Conservation (phyloP, 1,140 invertebrate genomes). For the Papilio glaucus region DNA sequence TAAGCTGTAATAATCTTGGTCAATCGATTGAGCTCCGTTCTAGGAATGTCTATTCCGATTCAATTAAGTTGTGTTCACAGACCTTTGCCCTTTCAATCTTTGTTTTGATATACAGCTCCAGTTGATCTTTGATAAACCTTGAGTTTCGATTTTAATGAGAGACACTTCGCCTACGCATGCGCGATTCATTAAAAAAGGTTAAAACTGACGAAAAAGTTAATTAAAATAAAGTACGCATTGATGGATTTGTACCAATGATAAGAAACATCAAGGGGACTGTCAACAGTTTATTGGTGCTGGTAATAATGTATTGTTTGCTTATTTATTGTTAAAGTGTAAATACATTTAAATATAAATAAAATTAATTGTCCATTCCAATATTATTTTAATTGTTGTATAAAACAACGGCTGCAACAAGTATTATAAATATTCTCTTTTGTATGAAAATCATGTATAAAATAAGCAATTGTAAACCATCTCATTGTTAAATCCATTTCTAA, state of each 20-base stretch:
- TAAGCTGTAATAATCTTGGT: conserved; percentile 3
- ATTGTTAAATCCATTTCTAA: conserved; percentile 10
- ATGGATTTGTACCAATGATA: no score
- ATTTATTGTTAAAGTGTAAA: no score
- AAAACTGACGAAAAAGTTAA: no score
- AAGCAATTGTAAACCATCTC: conserved; percentile 2
- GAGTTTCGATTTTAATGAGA: not conserved
- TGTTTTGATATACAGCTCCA: not conserved
- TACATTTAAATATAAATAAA: not conserved
- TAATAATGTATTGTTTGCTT: no score
- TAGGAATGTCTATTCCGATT: not conserved
- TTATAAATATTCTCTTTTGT: not conserved
- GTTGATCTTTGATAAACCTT: not conserved
- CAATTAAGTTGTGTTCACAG: not conserved
- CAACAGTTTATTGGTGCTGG: no score
- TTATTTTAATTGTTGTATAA: not conserved
- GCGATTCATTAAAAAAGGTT: no score
- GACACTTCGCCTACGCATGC: not conserved
- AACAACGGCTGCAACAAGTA: not conserved
- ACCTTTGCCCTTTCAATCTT: not conserved
- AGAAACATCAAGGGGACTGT: no score
- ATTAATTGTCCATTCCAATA: not conserved
- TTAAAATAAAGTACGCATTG: no score
- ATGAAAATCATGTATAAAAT: not conserved
- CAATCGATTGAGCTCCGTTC: conserved; percentile 1